phyloP scores from a whole-genome alignment of 2,888 invertebrate genomes.

The Amblyjoppa fuscipennis region DNA sequence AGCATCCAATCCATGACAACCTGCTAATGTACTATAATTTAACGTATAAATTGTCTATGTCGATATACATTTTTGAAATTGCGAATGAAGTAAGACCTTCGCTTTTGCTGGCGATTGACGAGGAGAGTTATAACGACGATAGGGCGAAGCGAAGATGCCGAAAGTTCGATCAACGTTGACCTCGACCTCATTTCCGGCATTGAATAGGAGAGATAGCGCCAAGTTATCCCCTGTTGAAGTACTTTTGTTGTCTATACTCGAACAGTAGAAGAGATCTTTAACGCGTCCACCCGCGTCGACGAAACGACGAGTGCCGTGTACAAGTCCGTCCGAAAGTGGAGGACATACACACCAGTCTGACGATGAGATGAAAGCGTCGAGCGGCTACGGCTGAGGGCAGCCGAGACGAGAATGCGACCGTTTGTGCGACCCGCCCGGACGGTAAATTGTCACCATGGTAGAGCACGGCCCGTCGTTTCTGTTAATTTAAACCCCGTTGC shows the following conservation, averaged over 20 bases:
- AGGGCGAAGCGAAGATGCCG: background rate
- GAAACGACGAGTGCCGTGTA: slow-evolving; percentile 20
- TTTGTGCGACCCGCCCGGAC: slow-evolving; percentile 42
- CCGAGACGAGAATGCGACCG: slow-evolving; percentile 44
- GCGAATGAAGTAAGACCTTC: background rate
- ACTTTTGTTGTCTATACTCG: slow-evolving; percentile 19
- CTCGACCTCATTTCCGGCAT: background rate
- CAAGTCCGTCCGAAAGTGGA: slow-evolving; percentile 41
- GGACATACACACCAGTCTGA: slow-evolving; percentile 23
- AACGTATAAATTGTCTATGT: background rate
- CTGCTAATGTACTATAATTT: background rate
- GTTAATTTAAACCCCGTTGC: slow-evolving; percentile 74
- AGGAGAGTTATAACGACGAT: background rate
- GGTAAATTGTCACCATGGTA: slow-evolving; percentile 71
- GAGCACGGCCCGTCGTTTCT: slow-evolving; percentile 64
- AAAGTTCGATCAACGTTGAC: slow-evolving; percentile 4
- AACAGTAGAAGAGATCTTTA: slow-evolving; percentile 13
- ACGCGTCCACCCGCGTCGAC: background rate
- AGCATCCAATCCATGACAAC: no score
- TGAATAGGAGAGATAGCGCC: background rate
- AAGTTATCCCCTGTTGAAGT: slow-evolving; percentile 21
- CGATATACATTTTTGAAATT: background rate
- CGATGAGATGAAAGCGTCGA: slow-evolving; percentile 43
- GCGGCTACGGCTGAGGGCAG: slow-evolving; percentile 21
- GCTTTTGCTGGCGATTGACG: background rate